phyloP scores from a whole-genome alignment of 1,140 invertebrate genomes.

The Drosophila watanabei region DNA sequence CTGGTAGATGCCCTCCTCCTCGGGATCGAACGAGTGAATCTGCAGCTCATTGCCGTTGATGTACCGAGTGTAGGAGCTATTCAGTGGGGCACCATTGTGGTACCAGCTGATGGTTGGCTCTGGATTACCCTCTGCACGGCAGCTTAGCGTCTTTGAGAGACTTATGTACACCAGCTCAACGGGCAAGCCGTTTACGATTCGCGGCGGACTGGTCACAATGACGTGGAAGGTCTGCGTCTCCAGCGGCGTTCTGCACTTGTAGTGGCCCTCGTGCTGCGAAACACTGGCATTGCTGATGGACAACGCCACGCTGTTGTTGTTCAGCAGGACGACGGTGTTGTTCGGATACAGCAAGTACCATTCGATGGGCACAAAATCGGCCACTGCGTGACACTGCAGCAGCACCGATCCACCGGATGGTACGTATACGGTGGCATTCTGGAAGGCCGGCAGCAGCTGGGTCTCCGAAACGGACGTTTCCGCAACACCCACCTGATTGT shows the following conservation, averaged over 20 bases:
- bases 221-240: conserved; percentile 75
- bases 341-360: conserved; percentile 68
- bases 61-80: conserved; percentile 78
- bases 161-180: conserved; percentile 70
- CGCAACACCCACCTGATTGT: conserved; percentile 24
- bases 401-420: conserved; percentile 58
- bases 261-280: conserved; percentile 64
- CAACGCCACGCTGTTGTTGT: conserved; percentile 72
- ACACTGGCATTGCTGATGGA: conserved; percentile 59
- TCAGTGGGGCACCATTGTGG: conserved; percentile 73
- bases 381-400: conserved; percentile 66
- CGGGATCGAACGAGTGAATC: conserved; percentile 79
- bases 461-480: conserved; percentile 28
- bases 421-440: conserved; percentile 74
- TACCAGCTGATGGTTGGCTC: conserved; percentile 75
- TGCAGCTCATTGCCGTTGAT: conserved; percentile 75
- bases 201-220: conserved; percentile 74
- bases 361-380: conserved; percentile 68
- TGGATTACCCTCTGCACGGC: conserved; percentile 76
- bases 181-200: conserved; percentile 57
- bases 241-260: conserved; percentile 67
- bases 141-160: conserved; percentile 64
- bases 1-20: conserved; percentile 84
- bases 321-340: conserved; percentile 52
- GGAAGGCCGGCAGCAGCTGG: conserved; percentile 71